Evolutionary conservation across 2,797 vertebrate species (phyloP), one percentile per base, ranked within the genome.

Genomic region (Eulemur rubriventer): DNA sequence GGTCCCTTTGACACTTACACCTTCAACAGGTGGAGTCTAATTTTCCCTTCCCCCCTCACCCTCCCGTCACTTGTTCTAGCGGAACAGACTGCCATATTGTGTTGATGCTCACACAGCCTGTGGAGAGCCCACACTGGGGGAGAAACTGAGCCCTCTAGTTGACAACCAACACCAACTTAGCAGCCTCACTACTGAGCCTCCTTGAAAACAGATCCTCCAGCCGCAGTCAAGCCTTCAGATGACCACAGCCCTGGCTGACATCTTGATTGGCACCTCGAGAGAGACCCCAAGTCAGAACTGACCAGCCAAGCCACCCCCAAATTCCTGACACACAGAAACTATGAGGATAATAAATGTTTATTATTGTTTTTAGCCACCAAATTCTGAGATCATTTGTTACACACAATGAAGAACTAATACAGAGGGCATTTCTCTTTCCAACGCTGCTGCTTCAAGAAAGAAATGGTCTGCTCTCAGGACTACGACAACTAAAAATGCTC

Each of bases 401-500:
- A 55, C 26, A 48, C 14, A 93, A 72, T 72, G 63, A 93, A 48
- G 65, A 70, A 61, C 30, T 70, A 72, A 52, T 13, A 52, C 4
- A 24, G 30, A 86, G 14, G 1, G 2, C 14, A 46, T 20, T 79
- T 52, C 46, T 59, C n/a, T 78, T 61, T 57, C 22, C 52, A 72
- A 1, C 30, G 28, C 30, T 69, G 18, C 57, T 65, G 50, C 65
- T 67, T 78, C 12, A 80, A 75, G 84, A 84, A 89, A 93, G 33
- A 87, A 88, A 35, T 14, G 30, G 35, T 65, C 67, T 50, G 6
- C 82, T 46, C 26, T 67, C 48, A 88, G 61, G 22, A 78, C 24
- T 72, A 82, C 67, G 48, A 88, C 12, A 94, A 69, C 35, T 20
- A 70, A 84, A 92, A 80, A 11, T 80, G 4, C 76, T 83, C 41